Percentiles rank a stretch among this genome's conserved stretches.
phyloP scores from a whole-genome alignment of 2,888 invertebrate genomes.

The Diachrysia chrysitis region DNA sequence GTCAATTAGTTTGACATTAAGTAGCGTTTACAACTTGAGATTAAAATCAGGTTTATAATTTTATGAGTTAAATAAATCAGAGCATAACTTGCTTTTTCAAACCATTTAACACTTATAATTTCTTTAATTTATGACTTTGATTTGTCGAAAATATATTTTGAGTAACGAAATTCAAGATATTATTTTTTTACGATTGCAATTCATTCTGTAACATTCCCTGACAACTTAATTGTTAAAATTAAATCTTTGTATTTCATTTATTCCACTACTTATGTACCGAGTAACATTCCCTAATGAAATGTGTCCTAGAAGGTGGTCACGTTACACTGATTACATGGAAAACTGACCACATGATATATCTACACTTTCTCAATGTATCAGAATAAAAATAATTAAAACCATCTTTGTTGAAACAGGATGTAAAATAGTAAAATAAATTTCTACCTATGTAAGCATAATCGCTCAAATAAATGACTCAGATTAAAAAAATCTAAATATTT shows the following conservation, averaged over 20 bases:
- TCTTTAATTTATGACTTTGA: conserved; percentile 9
- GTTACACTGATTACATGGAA: conserved; percentile 41
- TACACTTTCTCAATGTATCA: conserved; percentile 36
- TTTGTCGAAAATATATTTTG: too few relatives aligned
- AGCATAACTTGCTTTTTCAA: too few relatives aligned
- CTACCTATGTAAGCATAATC: too few relatives aligned
- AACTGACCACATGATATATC: conserved; percentile 31
- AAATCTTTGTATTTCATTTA: not conserved
- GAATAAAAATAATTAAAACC: not conserved
- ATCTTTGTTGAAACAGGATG: not conserved
- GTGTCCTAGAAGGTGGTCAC: conserved; percentile 37
- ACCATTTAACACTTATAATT: too few relatives aligned
- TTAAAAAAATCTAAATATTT: too few relatives aligned
- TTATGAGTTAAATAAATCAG: not conserved
- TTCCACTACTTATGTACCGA: conserved; percentile 15
- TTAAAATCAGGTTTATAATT: not conserved
- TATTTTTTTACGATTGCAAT: too few relatives aligned
- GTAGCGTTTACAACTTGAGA: not conserved
- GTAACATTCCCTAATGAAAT: conserved; percentile 23
- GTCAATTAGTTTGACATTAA: conserved; percentile 1
- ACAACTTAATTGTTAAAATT: too few relatives aligned
- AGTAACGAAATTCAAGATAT: too few relatives aligned
- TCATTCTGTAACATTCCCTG: too few relatives aligned
- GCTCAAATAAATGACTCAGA: too few relatives aligned
- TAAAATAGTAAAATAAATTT: too few relatives aligned